These are phyloP conservation scores for Atrina japonica DNA, from an alignment of 2,888 invertebrate species.

Conservation along the genomic window DNA sequence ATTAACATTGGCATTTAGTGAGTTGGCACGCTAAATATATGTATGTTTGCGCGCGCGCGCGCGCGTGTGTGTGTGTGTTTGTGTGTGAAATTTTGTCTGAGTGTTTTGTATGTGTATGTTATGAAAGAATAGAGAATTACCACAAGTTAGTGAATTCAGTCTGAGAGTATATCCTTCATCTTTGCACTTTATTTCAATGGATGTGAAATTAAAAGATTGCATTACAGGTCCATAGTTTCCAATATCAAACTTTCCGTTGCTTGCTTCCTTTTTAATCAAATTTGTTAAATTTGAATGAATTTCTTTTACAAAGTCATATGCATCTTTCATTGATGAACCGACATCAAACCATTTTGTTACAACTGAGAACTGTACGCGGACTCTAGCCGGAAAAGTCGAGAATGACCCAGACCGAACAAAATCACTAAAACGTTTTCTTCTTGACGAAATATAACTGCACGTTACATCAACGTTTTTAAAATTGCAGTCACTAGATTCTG, in stretches of 20 bases:
- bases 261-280: neutral
- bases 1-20: too few relatives aligned
- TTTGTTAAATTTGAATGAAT: neutral
- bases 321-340: neutral
- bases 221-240: neutral
- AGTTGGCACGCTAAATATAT: too few relatives aligned
- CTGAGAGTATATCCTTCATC: neutral
- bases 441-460: constrained; percentile 7
- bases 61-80: too few relatives aligned
- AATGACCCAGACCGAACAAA: too few relatives aligned
- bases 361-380: neutral
- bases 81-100: too few relatives aligned
- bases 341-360: constrained; percentile 1
- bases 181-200: constrained; percentile 6
- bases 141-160: constrained; percentile 4
- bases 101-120: neutral
- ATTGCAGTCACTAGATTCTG: constrained; percentile 18
- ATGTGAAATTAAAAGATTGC: neutral
- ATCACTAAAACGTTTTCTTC: neutral
- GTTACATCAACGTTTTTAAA: constrained; percentile 23
- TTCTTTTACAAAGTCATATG: neutral
- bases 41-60: too few relatives aligned
- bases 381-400: neutral
- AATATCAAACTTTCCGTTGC: constrained; percentile 10
- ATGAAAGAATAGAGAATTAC: neutral